These are phyloP conservation scores for Pristionchus fissidentatus DNA, from an alignment of 2,888 invertebrate genomes.

Conservation along the genomic window DNA sequence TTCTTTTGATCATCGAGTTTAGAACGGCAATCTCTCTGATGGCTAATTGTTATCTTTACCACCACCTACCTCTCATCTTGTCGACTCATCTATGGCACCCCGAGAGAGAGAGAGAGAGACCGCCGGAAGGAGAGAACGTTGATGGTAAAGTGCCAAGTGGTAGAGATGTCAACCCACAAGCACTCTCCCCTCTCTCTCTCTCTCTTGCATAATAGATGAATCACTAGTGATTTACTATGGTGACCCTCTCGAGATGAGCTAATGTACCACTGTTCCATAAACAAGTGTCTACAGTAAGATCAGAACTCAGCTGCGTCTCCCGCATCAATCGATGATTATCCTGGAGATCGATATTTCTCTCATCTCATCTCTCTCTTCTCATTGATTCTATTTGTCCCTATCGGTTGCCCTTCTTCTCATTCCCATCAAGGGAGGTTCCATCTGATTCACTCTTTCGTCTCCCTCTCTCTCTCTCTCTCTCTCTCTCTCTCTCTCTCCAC, in stretches of 20 bases:
- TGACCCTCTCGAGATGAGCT: no score
- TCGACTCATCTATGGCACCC: background rate
- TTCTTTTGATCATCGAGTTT: slow-evolving; percentile 22
- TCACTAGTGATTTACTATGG: no score
- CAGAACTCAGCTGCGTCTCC: background rate
- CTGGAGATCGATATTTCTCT: no score
- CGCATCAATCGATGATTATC: background rate
- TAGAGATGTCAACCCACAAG: background rate
- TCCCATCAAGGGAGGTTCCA: slow-evolving; percentile 38
- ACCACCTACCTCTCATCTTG: background rate
- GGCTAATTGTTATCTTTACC: background rate
- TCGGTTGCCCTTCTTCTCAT: slow-evolving; percentile 36
- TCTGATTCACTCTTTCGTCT: slow-evolving; percentile 29
- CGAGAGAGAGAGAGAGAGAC: no score
- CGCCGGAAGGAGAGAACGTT: no score
- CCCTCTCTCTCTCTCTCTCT: slow-evolving; percentile 1
- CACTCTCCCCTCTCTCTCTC: background rate
- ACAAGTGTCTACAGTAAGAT: background rate
- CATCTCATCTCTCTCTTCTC: background rate
- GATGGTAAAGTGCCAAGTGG: background rate
- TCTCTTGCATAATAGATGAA: no score
- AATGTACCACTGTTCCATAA: background rate
- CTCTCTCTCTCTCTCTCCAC: slow-evolving; percentile 46
- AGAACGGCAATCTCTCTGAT: background rate
- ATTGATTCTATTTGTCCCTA: slow-evolving; percentile 36